These are phyloP conservation scores for Zaprionus capensis DNA, from an alignment of 1,140 invertebrate genomes.

Conservation along the genomic window DNA sequence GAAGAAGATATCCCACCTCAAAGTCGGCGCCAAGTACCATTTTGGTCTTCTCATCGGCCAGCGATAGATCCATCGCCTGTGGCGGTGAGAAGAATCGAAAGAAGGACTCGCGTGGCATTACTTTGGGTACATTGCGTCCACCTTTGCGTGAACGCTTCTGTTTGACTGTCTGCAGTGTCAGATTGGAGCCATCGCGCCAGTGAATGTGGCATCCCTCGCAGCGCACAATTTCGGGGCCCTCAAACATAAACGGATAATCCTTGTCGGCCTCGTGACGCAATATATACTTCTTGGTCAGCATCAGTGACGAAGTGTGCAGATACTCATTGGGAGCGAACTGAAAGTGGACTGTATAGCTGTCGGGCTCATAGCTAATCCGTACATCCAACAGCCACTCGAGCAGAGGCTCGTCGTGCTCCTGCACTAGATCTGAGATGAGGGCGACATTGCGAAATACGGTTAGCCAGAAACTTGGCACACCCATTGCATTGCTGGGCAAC, in stretches of 20 bases:
- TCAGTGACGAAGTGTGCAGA: constrained; percentile 95
- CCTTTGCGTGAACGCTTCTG: constrained; percentile 97
- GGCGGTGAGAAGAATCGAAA: constrained; percentile 99
- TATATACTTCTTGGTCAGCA: constrained; percentile 97
- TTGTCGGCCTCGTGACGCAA: constrained; percentile 96
- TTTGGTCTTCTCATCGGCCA: constrained; percentile 83
- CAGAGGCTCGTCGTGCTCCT: constrained; percentile 97
- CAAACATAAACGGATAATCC: constrained; percentile 96
- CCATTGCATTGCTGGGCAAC: constrained; percentile 87
- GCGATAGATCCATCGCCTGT: constrained; percentile 88
- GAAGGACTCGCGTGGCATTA: constrained; percentile 96
- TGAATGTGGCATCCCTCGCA: constrained; percentile 96
- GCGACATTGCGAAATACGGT: constrained; percentile 97
- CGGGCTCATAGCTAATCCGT: constrained; percentile 88
- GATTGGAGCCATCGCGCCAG: constrained; percentile 98
- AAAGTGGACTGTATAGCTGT: constrained; percentile 90
- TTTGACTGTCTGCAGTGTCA: constrained; percentile 98
- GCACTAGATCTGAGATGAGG: constrained; percentile 94
- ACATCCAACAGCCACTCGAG: constrained; percentile 96
- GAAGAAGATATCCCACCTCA: constrained; percentile 98
- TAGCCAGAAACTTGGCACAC: constrained; percentile 98
- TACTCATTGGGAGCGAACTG: constrained; percentile 96
- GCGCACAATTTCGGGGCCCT: constrained; percentile 98
- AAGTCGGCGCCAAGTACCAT: constrained; percentile 90
- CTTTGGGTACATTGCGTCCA: constrained; percentile 96